Conservation (phyloP, 2,797 vertebrate species). For the Synaphobranchus kaupii region DNA sequence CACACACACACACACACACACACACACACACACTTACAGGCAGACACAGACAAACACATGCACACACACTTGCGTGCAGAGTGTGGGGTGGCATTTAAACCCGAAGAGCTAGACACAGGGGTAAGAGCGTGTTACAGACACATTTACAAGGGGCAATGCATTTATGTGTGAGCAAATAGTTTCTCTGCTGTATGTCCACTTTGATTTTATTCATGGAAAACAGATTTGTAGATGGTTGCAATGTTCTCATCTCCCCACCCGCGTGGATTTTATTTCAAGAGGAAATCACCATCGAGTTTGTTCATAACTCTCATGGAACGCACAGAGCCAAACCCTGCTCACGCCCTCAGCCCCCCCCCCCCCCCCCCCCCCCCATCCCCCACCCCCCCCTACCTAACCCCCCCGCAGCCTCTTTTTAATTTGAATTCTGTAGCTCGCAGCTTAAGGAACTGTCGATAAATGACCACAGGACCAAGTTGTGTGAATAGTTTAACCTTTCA, state of each 20-base stretch:
- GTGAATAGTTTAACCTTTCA: conserved; percentile 74
- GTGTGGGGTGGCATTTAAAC: conserved; percentile 37
- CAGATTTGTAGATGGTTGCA: conserved; percentile 51
- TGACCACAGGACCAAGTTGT: conserved; percentile 66
- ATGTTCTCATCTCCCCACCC: conserved; percentile 40
- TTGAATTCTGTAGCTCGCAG: conserved; percentile 31
- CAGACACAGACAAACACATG: conserved; percentile 22
- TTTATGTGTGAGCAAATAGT: conserved; percentile 63
- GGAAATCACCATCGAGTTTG: conserved; percentile 51
- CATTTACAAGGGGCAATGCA: conserved; percentile 45
- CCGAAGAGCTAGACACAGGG: conserved; percentile 36
- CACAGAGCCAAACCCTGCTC: conserved; percentile 34
- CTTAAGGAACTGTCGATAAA: conserved; percentile 56
- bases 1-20: background rate
- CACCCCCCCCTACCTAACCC: conserved; percentile 32
- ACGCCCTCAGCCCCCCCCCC: conserved; percentile 18
- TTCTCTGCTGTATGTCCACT: conserved; percentile 42
- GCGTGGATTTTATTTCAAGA: conserved; percentile 60
- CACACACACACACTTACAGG: background rate
- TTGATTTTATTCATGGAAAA: conserved; percentile 69
- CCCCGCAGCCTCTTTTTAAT: conserved; percentile 7
- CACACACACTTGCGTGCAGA: conserved; percentile 10
- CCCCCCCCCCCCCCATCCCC: conserved; percentile 33
- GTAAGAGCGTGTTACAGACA: conserved; percentile 33
- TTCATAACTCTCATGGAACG: conserved; percentile 54